Evolutionary conservation across 2,113 vertebrate genomes (phyloP).

Genomic region (Genyomyrus donnyi): DNA sequence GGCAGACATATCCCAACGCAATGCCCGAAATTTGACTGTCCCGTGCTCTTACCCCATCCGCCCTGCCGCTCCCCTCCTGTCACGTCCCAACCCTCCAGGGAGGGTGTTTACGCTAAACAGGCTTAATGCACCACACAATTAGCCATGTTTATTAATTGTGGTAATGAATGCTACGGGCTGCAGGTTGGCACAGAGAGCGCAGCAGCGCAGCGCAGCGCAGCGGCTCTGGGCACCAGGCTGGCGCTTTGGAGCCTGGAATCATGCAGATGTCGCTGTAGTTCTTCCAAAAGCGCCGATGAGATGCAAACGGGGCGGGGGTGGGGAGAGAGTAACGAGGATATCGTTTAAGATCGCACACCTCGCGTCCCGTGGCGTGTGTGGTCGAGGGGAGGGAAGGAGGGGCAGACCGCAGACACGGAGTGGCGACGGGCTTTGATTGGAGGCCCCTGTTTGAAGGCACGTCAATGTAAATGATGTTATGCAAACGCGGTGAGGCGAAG

Average conservation of each 20-base stretch:
- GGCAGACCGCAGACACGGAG: not conserved
- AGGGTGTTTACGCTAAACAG: constrained; percentile 79
- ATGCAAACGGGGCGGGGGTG: constrained; percentile 54
- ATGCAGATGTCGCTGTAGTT: constrained; percentile 99
- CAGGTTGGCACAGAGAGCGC: constrained; percentile 48
- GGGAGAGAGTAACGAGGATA: constrained; percentile 68
- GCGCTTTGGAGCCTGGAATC: constrained; percentile 75
- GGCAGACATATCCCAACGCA: constrained; percentile 28
- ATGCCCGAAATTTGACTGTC: constrained; percentile 33
- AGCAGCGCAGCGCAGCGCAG: constrained; percentile 37
- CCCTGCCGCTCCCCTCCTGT: constrained; percentile 52
- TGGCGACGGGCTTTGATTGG: constrained; percentile 31
- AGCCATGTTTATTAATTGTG: constrained; percentile 66
- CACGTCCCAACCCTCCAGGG: constrained; percentile 62
- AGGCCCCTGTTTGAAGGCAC: constrained; percentile 65
- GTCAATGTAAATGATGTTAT: constrained; percentile 71
- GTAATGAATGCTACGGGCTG: constrained; percentile 50
- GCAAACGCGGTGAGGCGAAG: constrained; percentile 62
- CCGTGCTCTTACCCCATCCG: not conserved
- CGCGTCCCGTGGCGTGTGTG: constrained; percentile 40
- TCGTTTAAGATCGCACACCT: constrained; percentile 60
- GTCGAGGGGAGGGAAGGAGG: constrained; percentile 27
- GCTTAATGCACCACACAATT: constrained; percentile 79
- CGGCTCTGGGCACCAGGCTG: constrained; percentile 52
- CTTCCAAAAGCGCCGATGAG: constrained; percentile 83